Evolutionary conservation across 2,888 invertebrate species (phyloP).

Genomic region (Aphidoletes aphidimyza): DNA sequence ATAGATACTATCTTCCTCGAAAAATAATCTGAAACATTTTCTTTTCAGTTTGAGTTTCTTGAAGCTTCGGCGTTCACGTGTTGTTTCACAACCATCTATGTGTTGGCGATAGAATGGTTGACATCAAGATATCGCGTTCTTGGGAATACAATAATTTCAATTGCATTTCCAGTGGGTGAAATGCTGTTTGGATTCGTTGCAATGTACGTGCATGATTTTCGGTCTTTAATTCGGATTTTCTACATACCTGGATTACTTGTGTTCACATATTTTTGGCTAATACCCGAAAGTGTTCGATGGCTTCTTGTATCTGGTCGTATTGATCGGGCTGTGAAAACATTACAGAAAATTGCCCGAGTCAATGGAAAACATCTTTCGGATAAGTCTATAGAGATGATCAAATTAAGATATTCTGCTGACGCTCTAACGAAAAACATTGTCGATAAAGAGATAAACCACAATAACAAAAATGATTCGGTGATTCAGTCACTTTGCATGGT

Average conservation of each 20-base stretch:
- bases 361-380: constrained; percentile 72
- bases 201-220: constrained; percentile 76
- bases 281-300: constrained; percentile 83
- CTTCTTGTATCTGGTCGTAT: constrained; percentile 72
- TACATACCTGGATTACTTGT: constrained; percentile 77
- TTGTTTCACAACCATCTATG: constrained; percentile 77
- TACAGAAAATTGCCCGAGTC: constrained; percentile 72
- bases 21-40: neutral
- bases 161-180: constrained; percentile 78
- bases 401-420: neutral
- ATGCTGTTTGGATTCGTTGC: constrained; percentile 73
- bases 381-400: constrained; percentile 64
- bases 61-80: constrained; percentile 78
- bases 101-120: constrained; percentile 81
- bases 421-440: neutral
- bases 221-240: constrained; percentile 71
- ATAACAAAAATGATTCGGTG: constrained; percentile 53
- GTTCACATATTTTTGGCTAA: constrained; percentile 74
- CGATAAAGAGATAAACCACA: neutral
- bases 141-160: no score
- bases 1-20: no score
- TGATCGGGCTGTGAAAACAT: constrained; percentile 70
- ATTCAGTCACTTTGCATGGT: neutral
- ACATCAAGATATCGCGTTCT: constrained; percentile 79
- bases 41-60: constrained; percentile 69